Evolutionary conservation across 2,113 vertebrate species (phyloP), one percentile per base, ranked within the genome.

Genomic region (Bubo scandiacus): DNA sequence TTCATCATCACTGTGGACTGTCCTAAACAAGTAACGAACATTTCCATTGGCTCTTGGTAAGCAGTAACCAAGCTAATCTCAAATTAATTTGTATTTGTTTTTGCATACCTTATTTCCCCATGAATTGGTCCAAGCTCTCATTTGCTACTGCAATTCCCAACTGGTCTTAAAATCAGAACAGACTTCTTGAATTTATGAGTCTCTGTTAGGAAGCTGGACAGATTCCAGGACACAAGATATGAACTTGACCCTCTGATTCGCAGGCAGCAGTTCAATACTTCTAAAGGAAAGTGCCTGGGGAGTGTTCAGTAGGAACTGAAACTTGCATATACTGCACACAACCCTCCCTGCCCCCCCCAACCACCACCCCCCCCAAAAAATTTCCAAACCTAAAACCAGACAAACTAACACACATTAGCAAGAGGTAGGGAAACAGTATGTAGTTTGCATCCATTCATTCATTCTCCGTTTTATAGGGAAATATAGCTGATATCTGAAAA

Each of bases 121-220:
- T 9, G 49, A 87, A 38, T 30, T 54, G 49, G 36, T 36, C 66
- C 66, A 87, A 89, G 54, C 40, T 91, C 73, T 78, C 62, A 65
- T 79, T 82, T 91, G 61, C 68, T 96, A 70, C 86, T 92, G 84
- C 45, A 91, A 6, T 66, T 95, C 68, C 84, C 89, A 85, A 54
- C 18, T 20, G n/a, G 49, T 66, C 84, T 94, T 74, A 89, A 63
- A 90, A 91, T 62, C 12, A 61, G 81, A 82, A 85, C 32, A 96
- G 58, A 82, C 22, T 73, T 92, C 73, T 77, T 57, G 78, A 89
- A 87, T 85, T 89, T 85, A 61, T 43, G 66, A 85, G 72, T 63
- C 45, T 68, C 65, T 91, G 51, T 51, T 58, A 11, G 25, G 88
- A 89, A 92, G 80, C 61, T 95, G 95, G 66, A 80, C 29, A 61